Evolutionary conservation across 2,113 vertebrate species (phyloP).

Genomic region (Campylomormyrus numenius): DNA sequence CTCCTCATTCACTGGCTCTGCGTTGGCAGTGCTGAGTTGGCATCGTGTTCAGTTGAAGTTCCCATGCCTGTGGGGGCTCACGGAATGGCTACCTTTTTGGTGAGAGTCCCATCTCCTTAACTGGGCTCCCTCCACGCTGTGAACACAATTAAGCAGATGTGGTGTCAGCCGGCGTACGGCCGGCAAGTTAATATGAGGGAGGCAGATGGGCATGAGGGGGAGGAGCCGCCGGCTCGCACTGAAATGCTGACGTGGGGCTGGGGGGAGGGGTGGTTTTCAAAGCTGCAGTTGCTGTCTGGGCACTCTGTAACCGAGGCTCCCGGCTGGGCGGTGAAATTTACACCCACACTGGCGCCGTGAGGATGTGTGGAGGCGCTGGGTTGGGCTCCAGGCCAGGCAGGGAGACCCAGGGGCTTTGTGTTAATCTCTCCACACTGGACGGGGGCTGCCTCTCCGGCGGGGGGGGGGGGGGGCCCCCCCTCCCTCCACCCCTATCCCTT

Average conservation of each 20-base stretch:
- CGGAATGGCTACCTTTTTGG: neutral
- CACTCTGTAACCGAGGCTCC: neutral
- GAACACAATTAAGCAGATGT: neutral
- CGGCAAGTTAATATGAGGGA: neutral
- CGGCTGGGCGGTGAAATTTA: neutral
- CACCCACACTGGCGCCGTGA: neutral
- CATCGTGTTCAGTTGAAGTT: neutral
- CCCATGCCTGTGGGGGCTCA: neutral
- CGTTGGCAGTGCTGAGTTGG: neutral
- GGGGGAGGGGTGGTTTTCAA: neutral
- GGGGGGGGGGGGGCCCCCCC: too few relatives aligned
- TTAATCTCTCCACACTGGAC: neutral
- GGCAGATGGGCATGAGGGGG: neutral
- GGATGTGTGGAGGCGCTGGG: neutral
- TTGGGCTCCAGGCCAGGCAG: neutral
- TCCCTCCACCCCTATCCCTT: too few relatives aligned
- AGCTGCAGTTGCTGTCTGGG: neutral
- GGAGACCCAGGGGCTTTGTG: neutral
- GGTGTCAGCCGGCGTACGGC: neutral
- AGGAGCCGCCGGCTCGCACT: too few relatives aligned
- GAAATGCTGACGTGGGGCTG: neutral
- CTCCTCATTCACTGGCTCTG: neutral
- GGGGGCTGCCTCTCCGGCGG: neutral
- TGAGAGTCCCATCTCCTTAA: neutral
- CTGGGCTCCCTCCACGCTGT: neutral